These are phyloP conservation scores for Rhegmatorhina hoffmannsi DNA, from an alignment of 2,113 vertebrate genomes.

Conservation along the genomic window DNA sequence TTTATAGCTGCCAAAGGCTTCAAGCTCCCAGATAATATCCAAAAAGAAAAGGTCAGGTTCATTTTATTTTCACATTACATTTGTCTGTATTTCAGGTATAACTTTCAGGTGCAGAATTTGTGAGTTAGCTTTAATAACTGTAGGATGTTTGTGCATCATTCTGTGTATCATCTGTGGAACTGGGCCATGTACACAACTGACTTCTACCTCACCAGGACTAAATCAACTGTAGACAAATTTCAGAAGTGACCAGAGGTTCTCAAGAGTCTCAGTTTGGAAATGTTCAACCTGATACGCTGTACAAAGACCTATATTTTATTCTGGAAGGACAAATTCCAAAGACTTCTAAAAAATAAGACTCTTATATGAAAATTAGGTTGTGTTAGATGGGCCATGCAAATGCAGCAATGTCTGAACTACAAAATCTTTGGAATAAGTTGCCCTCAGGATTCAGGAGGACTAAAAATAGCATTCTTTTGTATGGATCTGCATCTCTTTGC, in stretches of 20 bases:
- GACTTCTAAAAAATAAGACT: neutral
- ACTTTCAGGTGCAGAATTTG: neutral
- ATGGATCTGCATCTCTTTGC: neutral
- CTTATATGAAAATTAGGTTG: neutral
- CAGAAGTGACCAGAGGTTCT: neutral
- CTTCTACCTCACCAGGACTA: neutral
- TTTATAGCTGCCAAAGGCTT: conserved; percentile 78
- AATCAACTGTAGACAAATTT: neutral
- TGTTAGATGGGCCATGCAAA: neutral
- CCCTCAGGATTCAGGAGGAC: neutral
- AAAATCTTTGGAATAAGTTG: neutral
- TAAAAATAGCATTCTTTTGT: neutral
- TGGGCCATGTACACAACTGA: neutral
- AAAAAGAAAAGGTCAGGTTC: conserved; percentile 76
- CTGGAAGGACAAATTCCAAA: neutral
- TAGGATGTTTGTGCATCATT: neutral
- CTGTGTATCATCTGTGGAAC: neutral
- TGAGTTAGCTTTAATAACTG: neutral
- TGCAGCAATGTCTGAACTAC: neutral
- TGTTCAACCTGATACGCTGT: neutral
- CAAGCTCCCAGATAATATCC: conserved; percentile 62
- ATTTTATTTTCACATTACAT: neutral
- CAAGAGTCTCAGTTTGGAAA: neutral
- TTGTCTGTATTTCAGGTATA: neutral
- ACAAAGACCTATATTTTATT: neutral